Evolutionary conservation across 1,140 invertebrate genomes (phyloP).

Genomic region (Maniola jurtina): DNA sequence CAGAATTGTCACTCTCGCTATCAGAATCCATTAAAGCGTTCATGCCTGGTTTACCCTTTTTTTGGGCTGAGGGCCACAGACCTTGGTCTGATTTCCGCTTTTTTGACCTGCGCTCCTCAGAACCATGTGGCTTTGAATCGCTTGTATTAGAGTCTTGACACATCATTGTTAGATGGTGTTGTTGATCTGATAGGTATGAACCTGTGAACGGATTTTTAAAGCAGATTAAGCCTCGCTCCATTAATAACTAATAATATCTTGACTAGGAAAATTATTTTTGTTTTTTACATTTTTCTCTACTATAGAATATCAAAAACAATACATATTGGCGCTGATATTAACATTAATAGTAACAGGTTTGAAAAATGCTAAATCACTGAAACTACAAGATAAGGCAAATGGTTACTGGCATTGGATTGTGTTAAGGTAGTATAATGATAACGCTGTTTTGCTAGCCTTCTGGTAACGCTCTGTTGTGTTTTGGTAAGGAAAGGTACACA

Average conservation of each 20-base stretch:
- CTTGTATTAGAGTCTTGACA: conserved; percentile 50
- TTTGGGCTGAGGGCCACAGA: conserved; percentile 53
- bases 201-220: conserved; percentile 43
- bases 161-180: conserved; percentile 71
- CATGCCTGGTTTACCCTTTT: conserved; percentile 68
- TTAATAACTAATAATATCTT: too few relatives aligned
- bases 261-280: background rate
- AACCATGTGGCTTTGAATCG: conserved; percentile 44
- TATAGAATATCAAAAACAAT: too few relatives aligned
- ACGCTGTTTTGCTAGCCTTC: too few relatives aligned
- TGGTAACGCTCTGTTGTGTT: too few relatives aligned
- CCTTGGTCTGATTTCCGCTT: conserved; percentile 72
- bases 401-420: too few relatives aligned
- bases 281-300: too few relatives aligned
- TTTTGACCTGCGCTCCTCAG: conserved; percentile 64
- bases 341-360: too few relatives aligned
- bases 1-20: conserved; percentile 81
- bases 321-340: too few relatives aligned
- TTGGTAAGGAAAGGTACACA: too few relatives aligned
- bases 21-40: conserved; percentile 79
- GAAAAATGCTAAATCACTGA: too few relatives aligned
- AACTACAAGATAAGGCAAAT: too few relatives aligned
- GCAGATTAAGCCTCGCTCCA: background rate
- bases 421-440: too few relatives aligned
- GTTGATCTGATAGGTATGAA: conserved; percentile 71